Percentiles rank a stretch among this genome's conserved stretches.
phyloP scores from a whole-genome alignment of 2,113 vertebrate genomes.

The Vimba vimba region DNA sequence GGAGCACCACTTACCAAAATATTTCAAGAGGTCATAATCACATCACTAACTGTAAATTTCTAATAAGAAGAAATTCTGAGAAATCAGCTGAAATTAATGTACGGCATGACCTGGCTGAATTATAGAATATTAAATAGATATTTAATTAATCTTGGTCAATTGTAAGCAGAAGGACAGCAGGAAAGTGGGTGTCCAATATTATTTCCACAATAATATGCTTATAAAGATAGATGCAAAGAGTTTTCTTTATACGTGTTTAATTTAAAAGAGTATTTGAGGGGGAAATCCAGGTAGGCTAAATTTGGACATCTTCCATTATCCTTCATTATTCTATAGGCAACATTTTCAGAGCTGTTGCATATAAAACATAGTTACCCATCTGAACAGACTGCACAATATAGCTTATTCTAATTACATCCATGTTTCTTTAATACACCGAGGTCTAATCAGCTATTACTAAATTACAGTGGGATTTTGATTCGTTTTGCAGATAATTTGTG shows the following conservation, averaged over 20 bases:
- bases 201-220: neutral
- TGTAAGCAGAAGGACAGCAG: neutral
- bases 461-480: conserved; percentile 87
- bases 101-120: conserved; percentile 81
- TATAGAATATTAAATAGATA: conserved; percentile 84
- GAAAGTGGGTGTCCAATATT: neutral
- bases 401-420: conserved; percentile 79
- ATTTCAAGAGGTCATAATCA: neutral
- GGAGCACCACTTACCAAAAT: no score
- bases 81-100: conserved; percentile 64
- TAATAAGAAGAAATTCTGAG: neutral
- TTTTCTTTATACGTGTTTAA: neutral
- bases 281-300: neutral
- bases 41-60: neutral
- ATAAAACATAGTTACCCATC: conserved; percentile 70
- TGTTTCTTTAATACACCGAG: conserved; percentile 77
- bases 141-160: conserved; percentile 55
- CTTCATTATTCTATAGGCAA: neutral
- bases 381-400: conserved; percentile 82
- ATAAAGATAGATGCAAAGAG: no score
- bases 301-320: neutral
- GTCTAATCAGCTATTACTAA: conserved; percentile 93
- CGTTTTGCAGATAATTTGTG: conserved; percentile 85
- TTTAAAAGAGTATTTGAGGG: neutral
- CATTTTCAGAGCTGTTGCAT: neutral